Evolutionary conservation across 2,888 invertebrate species (phyloP).

Genomic region (Brachyptera putata): DNA sequence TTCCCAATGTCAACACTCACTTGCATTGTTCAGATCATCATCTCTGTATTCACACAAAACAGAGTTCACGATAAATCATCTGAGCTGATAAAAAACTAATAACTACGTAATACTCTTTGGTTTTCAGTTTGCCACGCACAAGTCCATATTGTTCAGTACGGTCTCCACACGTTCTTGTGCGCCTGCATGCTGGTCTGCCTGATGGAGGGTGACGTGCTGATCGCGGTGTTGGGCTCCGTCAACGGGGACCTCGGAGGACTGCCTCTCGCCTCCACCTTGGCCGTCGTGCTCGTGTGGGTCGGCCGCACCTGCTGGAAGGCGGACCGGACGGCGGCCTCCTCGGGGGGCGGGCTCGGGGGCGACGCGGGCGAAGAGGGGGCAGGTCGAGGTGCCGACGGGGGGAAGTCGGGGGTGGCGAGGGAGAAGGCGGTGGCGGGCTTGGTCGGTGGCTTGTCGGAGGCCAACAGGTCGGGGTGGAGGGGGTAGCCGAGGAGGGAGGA

Average conservation of each 20-base stretch:
- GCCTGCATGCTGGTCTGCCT: slow-evolving; percentile 46
- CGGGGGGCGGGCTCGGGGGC: background rate
- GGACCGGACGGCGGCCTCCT: slow-evolving; percentile 66
- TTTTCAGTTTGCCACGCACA: no score
- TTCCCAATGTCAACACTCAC: no score
- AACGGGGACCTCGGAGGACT: slow-evolving; percentile 16
- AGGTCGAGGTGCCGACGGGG: slow-evolving; percentile 51
- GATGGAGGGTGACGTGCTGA: slow-evolving; percentile 19
- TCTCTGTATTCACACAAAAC: no score
- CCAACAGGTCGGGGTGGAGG: background rate
- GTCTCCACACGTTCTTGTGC: slow-evolving; percentile 69
- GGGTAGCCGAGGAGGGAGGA: slow-evolving; percentile 7
- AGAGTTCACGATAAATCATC: no score
- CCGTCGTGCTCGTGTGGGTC: slow-evolving; percentile 30
- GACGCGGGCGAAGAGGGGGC: slow-evolving; percentile 44
- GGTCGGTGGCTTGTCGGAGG: background rate
- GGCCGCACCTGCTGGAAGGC: slow-evolving; percentile 62
- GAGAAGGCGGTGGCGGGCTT: slow-evolving; percentile 13
- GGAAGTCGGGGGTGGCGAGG: background rate
- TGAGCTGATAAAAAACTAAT: no score
- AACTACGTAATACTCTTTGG: no score
- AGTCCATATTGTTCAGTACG: no score
- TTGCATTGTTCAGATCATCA: no score
- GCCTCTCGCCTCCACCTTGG: slow-evolving; percentile 1
- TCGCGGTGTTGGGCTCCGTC: slow-evolving; percentile 17